These are phyloP conservation scores for Bembecia ichneumoniformis DNA, from an alignment of 2,888 invertebrate genomes.

Conservation along the genomic window DNA sequence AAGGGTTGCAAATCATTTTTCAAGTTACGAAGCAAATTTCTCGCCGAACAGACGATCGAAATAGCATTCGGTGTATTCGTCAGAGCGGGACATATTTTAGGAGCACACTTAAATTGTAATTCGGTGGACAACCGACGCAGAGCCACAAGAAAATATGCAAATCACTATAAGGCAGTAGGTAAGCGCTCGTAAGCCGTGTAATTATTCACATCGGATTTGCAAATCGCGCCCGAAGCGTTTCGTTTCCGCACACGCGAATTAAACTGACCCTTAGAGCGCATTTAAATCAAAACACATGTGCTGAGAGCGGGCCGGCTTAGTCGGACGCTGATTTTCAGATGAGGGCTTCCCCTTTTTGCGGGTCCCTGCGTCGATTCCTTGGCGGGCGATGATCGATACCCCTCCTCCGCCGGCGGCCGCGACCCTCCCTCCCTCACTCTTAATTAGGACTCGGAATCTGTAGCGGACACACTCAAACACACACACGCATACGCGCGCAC, in stretches of 20 bases:
- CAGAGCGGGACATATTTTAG: background rate
- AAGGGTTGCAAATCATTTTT: slow-evolving; percentile 17
- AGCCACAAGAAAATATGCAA: slow-evolving; percentile 71
- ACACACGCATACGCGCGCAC: slow-evolving; percentile 32
- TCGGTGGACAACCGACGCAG: slow-evolving; percentile 35
- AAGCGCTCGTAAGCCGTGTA: slow-evolving; percentile 69
- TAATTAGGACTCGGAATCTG: slow-evolving; percentile 90
- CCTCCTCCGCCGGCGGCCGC: slow-evolving; percentile 53
- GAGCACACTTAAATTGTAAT: slow-evolving; percentile 11
- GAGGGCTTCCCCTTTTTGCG: slow-evolving; percentile 68
- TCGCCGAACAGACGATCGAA: background rate
- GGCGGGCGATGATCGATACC: slow-evolving; percentile 69
- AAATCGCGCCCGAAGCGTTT: slow-evolving; percentile 64
- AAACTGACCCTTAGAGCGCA: slow-evolving; percentile 66
- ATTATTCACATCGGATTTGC: slow-evolving; percentile 72
- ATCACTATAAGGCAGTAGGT: slow-evolving; percentile 70
- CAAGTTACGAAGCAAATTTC: slow-evolving; percentile 15
- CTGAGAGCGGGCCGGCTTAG: slow-evolving; percentile 63
- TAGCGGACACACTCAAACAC: slow-evolving; percentile 78
- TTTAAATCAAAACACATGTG: slow-evolving; percentile 72
- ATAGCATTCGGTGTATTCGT: background rate
- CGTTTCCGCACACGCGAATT: slow-evolving; percentile 56
- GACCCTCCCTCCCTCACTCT: slow-evolving; percentile 76
- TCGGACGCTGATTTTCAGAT: slow-evolving; percentile 66
- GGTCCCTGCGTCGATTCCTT: slow-evolving; percentile 71